Evolutionary conservation across 2,888 invertebrate species (phyloP).

Genomic region (Drosophila putrida): DNA sequence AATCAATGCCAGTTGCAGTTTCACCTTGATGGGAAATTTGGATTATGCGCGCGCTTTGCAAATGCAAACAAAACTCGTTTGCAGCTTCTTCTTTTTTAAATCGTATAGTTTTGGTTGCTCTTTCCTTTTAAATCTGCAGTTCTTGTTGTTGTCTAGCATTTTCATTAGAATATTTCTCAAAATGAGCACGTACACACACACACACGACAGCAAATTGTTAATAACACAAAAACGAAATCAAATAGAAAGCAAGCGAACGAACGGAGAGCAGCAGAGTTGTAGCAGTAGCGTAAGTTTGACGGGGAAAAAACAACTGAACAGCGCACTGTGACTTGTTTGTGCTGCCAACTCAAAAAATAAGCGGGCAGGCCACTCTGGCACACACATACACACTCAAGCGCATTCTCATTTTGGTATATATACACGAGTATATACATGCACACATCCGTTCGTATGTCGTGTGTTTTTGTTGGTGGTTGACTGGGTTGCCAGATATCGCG

Average conservation of each 20-base stretch:
- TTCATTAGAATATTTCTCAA: conserved; percentile 50
- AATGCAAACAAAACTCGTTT: conserved; percentile 64
- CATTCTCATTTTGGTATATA: conserved; percentile 33
- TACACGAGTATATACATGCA: conserved; percentile 31
- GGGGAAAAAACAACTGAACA: conserved; percentile 65
- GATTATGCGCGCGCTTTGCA: conserved; percentile 66
- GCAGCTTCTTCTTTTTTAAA: conserved; percentile 44
- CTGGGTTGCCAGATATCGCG: conserved; percentile 56
- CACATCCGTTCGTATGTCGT: conserved; percentile 53
- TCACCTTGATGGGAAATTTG: conserved; percentile 70
- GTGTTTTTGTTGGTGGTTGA: conserved; percentile 24
- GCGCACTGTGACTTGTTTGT: conserved; percentile 65
- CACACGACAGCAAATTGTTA: conserved; percentile 72
- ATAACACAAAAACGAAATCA: conserved; percentile 79
- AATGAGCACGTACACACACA: conserved; percentile 66
- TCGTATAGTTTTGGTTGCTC: conserved; percentile 40
- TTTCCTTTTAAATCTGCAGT: conserved; percentile 41
- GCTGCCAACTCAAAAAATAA: conserved; percentile 68
- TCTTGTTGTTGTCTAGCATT: conserved; percentile 49
- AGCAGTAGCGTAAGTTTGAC: conserved; percentile 66
- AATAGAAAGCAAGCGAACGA: conserved; percentile 80
- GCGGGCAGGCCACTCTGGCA: conserved; percentile 61
- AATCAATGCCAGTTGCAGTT: conserved; percentile 73
- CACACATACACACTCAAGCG: conserved; percentile 29
- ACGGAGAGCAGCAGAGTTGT: conserved; percentile 65